These are phyloP conservation scores for Parasteatoda tepidariorum DNA, from an alignment of 1,140 invertebrate species.

Conservation along the genomic window DNA sequence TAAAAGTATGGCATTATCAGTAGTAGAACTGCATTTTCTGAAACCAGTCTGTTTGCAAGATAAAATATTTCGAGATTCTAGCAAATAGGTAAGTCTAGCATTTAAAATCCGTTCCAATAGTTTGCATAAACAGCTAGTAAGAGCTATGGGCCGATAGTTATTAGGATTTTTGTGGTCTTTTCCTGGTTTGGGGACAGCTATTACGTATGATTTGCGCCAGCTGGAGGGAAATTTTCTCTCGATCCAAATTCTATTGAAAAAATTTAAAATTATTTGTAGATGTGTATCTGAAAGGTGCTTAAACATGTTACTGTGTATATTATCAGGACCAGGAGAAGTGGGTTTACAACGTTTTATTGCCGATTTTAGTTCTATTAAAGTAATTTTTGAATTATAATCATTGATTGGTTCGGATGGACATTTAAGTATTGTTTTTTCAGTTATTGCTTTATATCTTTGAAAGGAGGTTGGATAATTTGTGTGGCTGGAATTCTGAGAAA, in stretches of 20 bases:
- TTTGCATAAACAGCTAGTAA: constrained; percentile 42
- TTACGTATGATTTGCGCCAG: too few species aligned
- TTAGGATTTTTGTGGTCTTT: background rate
- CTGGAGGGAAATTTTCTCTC: too few species aligned
- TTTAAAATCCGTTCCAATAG: constrained; percentile 53
- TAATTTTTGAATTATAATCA: too few species aligned
- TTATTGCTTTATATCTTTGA: too few species aligned
- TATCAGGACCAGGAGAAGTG: background rate
- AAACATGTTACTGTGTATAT: background rate
- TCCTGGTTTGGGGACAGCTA: too few species aligned
- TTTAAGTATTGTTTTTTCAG: too few species aligned
- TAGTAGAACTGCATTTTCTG: constrained; percentile 65
- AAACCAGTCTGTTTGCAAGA: constrained; percentile 63
- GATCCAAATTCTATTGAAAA: too few species aligned
- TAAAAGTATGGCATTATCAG: constrained; percentile 67
- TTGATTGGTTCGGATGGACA: too few species aligned
- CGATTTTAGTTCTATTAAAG: too few species aligned
- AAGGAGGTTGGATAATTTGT: too few species aligned
- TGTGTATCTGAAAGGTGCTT: background rate
- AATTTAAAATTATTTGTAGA: background rate
- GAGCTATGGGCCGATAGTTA: constrained; percentile 55
- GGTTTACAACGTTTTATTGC: background rate
- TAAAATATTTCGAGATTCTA: constrained; percentile 46
- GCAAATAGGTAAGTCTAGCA: constrained; percentile 4
- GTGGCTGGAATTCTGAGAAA: too few species aligned